These are phyloP conservation scores for Stichopus chloronotus DNA, from an alignment of 35 echinoderm and acorn worm species.

Conservation along the genomic window DNA sequence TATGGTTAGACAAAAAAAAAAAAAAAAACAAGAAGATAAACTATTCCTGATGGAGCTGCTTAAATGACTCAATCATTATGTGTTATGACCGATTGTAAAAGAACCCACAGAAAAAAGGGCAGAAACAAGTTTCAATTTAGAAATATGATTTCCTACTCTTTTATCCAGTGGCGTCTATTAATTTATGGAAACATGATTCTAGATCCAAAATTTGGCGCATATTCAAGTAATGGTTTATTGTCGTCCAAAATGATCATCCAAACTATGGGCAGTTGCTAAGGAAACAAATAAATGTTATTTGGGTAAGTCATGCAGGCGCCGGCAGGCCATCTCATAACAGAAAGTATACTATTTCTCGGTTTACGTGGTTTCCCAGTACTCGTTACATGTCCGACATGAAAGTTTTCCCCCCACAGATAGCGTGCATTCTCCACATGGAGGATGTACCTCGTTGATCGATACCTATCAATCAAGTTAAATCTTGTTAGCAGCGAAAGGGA, in stretches of 20 bases:
- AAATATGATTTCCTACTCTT: too few species aligned
- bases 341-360: neutral
- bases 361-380: neutral
- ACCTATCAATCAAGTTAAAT: slow-evolving; percentile 24
- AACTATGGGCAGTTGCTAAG: neutral
- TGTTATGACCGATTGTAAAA: too few species aligned
- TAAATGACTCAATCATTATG: too few species aligned
- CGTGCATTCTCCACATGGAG: neutral
- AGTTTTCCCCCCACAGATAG: neutral
- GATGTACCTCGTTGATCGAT: neutral
- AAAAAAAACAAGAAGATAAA: too few species aligned
- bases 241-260: neutral
- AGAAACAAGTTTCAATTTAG: too few species aligned
- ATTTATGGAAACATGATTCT: neutral
- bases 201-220: neutral
- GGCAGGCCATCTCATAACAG: neutral
- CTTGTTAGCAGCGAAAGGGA: neutral
- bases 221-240: neutral
- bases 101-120: too few species aligned
- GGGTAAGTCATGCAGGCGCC: neutral
- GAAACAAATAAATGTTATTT: slow-evolving; percentile 8
- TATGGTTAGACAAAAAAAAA: too few species aligned
- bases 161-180: too few species aligned
- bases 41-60: too few species aligned
- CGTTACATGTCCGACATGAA: neutral